A percentile compares a stretch with the other conserved stretches of the same genome.
Evolutionary conservation across 2,797 vertebrate species (phyloP).

Genomic region (Darevskia mixta): DNA sequence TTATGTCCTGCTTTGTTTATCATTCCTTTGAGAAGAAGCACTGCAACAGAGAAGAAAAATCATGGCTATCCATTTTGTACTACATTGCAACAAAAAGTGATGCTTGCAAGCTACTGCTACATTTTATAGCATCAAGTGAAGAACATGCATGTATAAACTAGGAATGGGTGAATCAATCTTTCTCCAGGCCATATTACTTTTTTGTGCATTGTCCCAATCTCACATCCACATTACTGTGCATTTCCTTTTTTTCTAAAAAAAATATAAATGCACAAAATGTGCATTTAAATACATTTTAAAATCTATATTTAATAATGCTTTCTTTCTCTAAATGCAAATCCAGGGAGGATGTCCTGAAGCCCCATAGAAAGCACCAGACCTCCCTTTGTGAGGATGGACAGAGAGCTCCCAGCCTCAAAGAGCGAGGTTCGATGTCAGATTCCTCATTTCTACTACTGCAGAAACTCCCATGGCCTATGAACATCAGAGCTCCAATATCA

Average conservation of each 20-base stretch:
- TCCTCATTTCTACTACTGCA: no score
- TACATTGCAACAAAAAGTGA: neutral
- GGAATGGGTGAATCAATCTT: neutral
- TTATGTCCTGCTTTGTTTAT: conserved; percentile 67
- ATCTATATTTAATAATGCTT: neutral
- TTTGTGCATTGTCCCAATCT: no score
- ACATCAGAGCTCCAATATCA: no score
- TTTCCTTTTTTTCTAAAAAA: no score
- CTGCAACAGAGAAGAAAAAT: conserved; percentile 62
- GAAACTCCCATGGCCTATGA: no score
- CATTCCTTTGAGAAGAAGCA: conserved; percentile 70
- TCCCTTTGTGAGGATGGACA: neutral
- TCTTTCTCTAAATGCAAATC: neutral
- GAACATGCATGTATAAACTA: neutral
- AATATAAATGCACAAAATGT: neutral
- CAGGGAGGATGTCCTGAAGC: neutral
- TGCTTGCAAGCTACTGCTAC: neutral
- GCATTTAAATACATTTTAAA: neutral
- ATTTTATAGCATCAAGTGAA: neutral
- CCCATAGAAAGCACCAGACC: neutral
- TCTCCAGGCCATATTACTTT: neutral
- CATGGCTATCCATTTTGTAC: neutral
- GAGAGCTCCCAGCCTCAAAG: no score
- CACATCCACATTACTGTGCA: no score
- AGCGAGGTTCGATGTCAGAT: no score